Evolutionary conservation across 2,888 invertebrate species (phyloP).

Genomic region (Rhabditoides inermis): DNA sequence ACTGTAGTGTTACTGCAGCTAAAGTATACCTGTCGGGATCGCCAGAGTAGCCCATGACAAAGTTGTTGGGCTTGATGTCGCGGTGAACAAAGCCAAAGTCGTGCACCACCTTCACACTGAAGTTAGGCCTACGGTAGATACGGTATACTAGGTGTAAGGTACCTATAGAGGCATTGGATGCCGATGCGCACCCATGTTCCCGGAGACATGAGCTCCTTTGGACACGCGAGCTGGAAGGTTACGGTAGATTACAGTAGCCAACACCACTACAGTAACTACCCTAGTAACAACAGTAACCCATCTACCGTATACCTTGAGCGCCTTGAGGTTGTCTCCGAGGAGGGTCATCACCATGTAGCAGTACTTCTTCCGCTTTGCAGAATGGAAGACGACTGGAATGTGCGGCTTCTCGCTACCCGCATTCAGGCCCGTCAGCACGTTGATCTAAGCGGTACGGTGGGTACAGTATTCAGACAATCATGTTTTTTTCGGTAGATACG

Average conservation of each 20-base stretch:
- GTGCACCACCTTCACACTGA: conserved; percentile 27
- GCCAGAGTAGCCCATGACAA: conserved; percentile 30
- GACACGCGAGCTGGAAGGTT: neutral
- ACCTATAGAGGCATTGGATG: conserved; percentile 23
- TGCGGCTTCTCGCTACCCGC: conserved; percentile 27
- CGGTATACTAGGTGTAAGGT: too few relatives aligned
- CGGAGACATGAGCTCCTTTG: conserved; percentile 4
- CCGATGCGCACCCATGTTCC: conserved; percentile 25
- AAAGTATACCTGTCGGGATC: conserved; percentile 24
- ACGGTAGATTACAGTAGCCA: too few relatives aligned
- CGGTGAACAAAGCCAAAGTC: conserved; percentile 31
- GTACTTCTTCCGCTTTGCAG: conserved; percentile 32
- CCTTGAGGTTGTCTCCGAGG: conserved; percentile 33
- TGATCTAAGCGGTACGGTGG: conserved; percentile 10
- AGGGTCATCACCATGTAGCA: conserved; percentile 42
- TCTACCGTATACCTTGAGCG: conserved; percentile 16
- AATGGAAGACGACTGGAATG: conserved; percentile 28
- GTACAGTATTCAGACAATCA: too few relatives aligned
- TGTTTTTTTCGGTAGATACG: too few relatives aligned
- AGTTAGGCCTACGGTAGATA: too few relatives aligned
- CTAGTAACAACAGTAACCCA: too few relatives aligned
- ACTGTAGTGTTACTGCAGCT: too few relatives aligned
- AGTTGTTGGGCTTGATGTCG: conserved; percentile 34
- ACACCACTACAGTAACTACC: too few relatives aligned
- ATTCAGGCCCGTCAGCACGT: conserved; percentile 24